Evolutionary conservation across 2,797 vertebrate species (phyloP).

Genomic region (Leucoraja ocellata): DNA sequence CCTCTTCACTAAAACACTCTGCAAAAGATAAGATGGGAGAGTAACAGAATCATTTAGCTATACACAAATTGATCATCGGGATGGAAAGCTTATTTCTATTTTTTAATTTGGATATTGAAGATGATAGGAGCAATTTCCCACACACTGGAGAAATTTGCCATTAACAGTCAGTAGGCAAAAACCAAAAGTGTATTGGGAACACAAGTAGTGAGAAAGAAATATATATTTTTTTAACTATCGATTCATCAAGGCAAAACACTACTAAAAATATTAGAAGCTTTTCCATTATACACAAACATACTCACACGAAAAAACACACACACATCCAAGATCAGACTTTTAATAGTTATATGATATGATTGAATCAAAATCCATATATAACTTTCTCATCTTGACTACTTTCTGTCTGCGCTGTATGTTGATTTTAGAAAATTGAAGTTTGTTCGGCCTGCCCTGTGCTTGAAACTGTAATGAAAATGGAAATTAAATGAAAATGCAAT

Average conservation of each 20-base stretch:
- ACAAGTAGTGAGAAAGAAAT: background rate
- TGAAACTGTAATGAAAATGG: too few species aligned
- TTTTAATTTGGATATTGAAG: too few species aligned
- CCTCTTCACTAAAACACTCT: conserved; percentile 68
- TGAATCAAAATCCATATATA: too few species aligned
- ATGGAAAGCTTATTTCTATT: background rate
- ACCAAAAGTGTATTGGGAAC: background rate
- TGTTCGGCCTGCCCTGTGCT: too few species aligned
- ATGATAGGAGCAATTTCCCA: too few species aligned
- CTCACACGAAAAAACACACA: too few species aligned
- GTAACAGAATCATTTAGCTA: background rate
- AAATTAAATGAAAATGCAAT: too few species aligned
- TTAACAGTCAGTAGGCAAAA: background rate
- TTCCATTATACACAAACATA: background rate
- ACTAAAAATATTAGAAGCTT: background rate
- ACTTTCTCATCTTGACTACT: too few species aligned
- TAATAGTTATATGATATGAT: too few species aligned
- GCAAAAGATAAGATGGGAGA: background rate
- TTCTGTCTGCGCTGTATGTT: too few species aligned
- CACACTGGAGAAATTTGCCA: background rate
- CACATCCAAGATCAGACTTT: too few species aligned
- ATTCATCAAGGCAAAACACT: background rate
- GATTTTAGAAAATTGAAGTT: too few species aligned
- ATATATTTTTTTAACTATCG: background rate
- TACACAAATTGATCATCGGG: background rate